Conservation (phyloP, 2,888 invertebrate genomes). For the Eupeodes latifasciatus region DNA sequence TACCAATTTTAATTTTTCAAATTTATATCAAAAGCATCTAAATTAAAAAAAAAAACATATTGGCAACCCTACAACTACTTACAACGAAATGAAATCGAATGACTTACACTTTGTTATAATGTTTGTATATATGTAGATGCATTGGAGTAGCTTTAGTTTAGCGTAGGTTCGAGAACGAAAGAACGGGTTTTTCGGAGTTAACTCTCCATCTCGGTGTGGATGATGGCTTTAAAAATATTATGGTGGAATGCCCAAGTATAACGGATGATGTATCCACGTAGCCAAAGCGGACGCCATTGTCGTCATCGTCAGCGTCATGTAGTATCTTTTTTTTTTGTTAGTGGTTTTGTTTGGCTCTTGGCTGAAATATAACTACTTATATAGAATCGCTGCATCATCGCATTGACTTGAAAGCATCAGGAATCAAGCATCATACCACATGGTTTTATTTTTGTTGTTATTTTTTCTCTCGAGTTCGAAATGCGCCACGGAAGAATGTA, state of each 20-base stretch:
- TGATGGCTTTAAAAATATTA: slow-evolving; percentile 29
- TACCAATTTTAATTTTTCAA: no score
- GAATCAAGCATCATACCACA: slow-evolving; percentile 31
- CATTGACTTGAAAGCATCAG: slow-evolving; percentile 29
- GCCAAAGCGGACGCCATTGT: slow-evolving; percentile 47
- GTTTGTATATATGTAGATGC: background rate
- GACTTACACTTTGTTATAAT: slow-evolving; percentile 26
- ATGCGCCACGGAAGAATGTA: slow-evolving; percentile 46
- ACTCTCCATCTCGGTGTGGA: slow-evolving; percentile 37
- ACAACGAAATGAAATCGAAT: slow-evolving; percentile 55
- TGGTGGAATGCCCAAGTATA: slow-evolving; percentile 51
- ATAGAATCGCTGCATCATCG: slow-evolving; percentile 10
- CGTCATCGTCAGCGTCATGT: slow-evolving; percentile 65
- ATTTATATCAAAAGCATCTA: no score
- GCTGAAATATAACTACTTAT: background rate
- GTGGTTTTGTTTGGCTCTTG: background rate
- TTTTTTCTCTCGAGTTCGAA: background rate
- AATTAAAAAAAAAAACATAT: background rate
- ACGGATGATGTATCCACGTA: slow-evolving; percentile 63
- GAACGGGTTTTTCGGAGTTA: slow-evolving; percentile 63
- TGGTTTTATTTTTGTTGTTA: background rate
- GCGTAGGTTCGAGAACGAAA: slow-evolving; percentile 23
- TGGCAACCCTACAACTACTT: slow-evolving; percentile 24
- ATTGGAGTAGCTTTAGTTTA: slow-evolving; percentile 10
- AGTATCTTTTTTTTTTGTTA: slow-evolving; percentile 10